These are phyloP conservation scores for Chrysotoxum bicinctum DNA, from an alignment of 2,888 invertebrate genomes.

Conservation along the genomic window DNA sequence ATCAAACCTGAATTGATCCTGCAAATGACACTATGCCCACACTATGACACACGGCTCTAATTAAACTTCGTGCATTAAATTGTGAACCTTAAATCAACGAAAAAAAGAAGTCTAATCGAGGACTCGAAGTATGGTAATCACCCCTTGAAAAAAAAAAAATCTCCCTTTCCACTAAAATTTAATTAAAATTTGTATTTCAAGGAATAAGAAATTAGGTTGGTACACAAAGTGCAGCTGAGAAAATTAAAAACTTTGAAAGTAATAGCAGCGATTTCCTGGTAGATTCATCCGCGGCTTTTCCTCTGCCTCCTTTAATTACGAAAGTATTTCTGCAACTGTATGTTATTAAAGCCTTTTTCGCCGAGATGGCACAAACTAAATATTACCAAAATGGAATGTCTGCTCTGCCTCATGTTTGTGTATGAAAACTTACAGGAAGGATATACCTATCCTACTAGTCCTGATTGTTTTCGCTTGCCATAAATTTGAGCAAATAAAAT, in stretches of 20 bases:
- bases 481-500: constrained; percentile 70
- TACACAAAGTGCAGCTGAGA: not conserved
- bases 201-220: not conserved
- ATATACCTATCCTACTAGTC: constrained; percentile 11
- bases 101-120: not conserved
- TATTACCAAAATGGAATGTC: not conserved
- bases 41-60: not conserved
- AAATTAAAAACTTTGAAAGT: constrained; percentile 2
- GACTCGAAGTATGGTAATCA: not conserved
- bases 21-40: no score
- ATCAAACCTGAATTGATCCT: no score
- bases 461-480: constrained; percentile 58
- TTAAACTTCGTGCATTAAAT: not conserved
- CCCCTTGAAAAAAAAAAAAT: not conserved
- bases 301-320: constrained; percentile 55
- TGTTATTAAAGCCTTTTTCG: constrained; percentile 55
- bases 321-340: constrained; percentile 69
- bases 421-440: not conserved
- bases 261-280: not conserved
- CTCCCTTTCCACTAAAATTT: not conserved
- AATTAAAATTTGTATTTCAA: not conserved
- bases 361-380: not conserved
- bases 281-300: not conserved
- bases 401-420: not conserved
- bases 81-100: not conserved